phyloP scores from a whole-genome alignment of 2,797 vertebrate genomes.

The Danio choprae region DNA sequence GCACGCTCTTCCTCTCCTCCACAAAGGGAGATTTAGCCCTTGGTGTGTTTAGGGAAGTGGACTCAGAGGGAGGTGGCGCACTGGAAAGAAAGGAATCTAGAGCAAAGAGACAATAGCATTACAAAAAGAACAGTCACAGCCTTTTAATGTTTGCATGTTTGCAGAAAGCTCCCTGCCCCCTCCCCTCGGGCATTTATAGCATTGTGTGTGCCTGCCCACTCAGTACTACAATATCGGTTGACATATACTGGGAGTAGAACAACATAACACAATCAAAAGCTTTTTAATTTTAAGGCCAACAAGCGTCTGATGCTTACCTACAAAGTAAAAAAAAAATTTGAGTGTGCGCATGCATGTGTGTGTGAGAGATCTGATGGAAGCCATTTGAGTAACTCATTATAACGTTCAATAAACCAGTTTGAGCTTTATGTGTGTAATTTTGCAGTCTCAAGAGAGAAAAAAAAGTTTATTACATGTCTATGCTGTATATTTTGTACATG shows the following conservation, averaged over 20 bases:
- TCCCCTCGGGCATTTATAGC: not conserved
- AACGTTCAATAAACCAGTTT: too few relatives aligned
- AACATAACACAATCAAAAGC: not conserved
- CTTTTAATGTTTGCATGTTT: constrained; percentile 41
- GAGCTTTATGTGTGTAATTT: too few relatives aligned
- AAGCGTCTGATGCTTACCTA: not conserved
- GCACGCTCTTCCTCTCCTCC: constrained; percentile 47
- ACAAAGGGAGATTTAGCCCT: constrained; percentile 58
- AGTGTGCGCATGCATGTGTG: too few relatives aligned
- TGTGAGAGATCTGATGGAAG: too few relatives aligned
- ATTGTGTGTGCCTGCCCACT: constrained; percentile 10
- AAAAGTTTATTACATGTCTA: too few relatives aligned
- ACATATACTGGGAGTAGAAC: not conserved
- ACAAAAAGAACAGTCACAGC: constrained; percentile 30
- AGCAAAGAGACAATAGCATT: constrained; percentile 49
- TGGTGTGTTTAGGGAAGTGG: constrained; percentile 54
- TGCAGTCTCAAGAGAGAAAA: too few relatives aligned
- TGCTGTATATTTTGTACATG: too few relatives aligned
- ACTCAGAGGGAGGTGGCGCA: constrained; percentile 42
- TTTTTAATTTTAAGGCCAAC: not conserved
- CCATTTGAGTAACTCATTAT: too few relatives aligned
- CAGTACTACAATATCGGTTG: not conserved
- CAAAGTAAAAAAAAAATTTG: not conserved
- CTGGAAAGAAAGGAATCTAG: constrained; percentile 34
- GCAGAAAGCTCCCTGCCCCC: not conserved